Base-by-base conservation (phyloP, 2,888 invertebrate species). In the Sycophila texana region DNA sequence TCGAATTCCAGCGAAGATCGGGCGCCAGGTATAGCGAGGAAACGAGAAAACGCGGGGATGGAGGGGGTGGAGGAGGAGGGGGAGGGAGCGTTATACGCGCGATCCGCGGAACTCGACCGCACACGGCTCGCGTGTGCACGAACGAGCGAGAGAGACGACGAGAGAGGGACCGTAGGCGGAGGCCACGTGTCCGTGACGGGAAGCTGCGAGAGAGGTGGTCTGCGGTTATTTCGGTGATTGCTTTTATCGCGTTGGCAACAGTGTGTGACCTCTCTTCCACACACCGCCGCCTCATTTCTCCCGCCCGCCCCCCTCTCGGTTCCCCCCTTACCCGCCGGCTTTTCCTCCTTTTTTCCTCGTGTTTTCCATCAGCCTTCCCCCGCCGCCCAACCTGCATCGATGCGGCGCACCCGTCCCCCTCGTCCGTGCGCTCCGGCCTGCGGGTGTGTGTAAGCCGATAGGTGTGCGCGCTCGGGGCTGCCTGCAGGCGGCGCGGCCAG, bases 201-300 rank as follows among this genome's bases (percentile, higher is more conserved):
- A 87, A 86, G 86, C 86, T 84, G 86, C 85, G 86, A 85, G 84
- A 86, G 87, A 86, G 88, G 86, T 88, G 87, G 87, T 85, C 87
- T 86, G 87, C 85, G 88, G 88, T 89, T 89, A 89, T 89, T 89
- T 89, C 88, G 88, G 87, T 88, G 88, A 89, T 89, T 88, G 89
- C 88, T 89, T 89, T 89, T 89, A 89, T 88, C 88, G 88, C 87
- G 74, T 67, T 72, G 74, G 77, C 88, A 89, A 87, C 88, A 85
- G 87, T 86, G 86, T 85, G 86, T 85, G 87, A 86, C 86, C 86
- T 77, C 76, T 71, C 79, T 83, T 80, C 47, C 53, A 39, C 39
- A 39, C 39, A 4, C 67, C 47, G 63, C 73, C 65, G 74, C 26
- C 58, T 71, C 74, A 74, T 73, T 65, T 70, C 70, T 68, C 66